phyloP scores from a whole-genome alignment of 2,888 invertebrate genomes.

The Eupithecia subumbrata region DNA sequence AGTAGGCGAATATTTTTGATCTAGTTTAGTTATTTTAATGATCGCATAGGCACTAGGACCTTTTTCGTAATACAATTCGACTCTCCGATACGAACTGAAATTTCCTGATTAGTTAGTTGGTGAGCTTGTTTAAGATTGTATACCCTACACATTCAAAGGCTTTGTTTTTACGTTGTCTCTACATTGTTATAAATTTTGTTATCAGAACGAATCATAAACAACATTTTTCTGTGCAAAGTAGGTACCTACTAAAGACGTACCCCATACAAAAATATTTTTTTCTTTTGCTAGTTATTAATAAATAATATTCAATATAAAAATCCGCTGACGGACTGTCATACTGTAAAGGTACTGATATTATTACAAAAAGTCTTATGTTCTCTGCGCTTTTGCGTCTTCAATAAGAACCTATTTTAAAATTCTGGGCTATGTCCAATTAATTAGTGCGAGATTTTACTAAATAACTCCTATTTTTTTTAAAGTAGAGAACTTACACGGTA shows the following conservation, averaged over 20 bases:
- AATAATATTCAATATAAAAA: too few relatives aligned
- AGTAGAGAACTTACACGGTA: too few relatives aligned
- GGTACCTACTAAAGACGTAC: not conserved
- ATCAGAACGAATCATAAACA: constrained; percentile 4
- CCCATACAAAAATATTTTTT: not conserved
- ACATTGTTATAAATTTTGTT: not conserved
- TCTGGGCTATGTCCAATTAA: too few relatives aligned
- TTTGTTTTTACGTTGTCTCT: constrained; percentile 2
- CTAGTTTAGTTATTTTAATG: not conserved
- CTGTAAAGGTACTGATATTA: too few relatives aligned
- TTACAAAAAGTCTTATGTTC: too few relatives aligned
- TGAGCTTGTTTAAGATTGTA: constrained; percentile 5
- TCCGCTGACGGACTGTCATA: too few relatives aligned
- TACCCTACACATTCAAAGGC: not conserved
- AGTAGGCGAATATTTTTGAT: constrained; percentile 8
- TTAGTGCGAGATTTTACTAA: not conserved
- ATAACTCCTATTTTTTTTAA: too few relatives aligned
- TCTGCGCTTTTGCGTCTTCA: too few relatives aligned
- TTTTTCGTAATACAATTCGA: not conserved
- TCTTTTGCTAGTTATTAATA: too few relatives aligned
- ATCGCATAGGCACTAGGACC: not conserved
- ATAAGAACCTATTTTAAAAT: too few relatives aligned
- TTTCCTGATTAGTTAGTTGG: not conserved
- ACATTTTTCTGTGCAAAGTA: not conserved
- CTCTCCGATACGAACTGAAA: not conserved